Evolutionary conservation across 1,140 invertebrate genomes (phyloP).

Genomic region (Lasaia peninsularis): DNA sequence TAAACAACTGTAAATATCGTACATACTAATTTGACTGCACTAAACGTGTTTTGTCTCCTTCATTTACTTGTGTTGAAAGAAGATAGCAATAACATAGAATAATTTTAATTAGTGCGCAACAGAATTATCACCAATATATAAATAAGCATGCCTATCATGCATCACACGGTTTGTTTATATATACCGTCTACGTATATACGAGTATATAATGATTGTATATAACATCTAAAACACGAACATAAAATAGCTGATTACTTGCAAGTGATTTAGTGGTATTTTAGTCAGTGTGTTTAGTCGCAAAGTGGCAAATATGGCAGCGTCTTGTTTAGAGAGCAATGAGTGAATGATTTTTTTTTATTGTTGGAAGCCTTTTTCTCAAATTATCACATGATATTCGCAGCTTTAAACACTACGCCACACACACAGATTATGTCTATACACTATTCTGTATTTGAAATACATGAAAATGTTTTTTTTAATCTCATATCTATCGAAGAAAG

Average conservation of each 20-base stretch:
- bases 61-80: too few species aligned
- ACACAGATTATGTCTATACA: neutral
- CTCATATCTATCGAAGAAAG: too few species aligned
- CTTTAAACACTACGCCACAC: slow-evolving; percentile 7
- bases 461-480: too few species aligned
- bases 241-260: slow-evolving; percentile 41
- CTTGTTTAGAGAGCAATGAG: neutral
- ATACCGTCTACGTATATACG: slow-evolving; percentile 41
- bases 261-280: slow-evolving; percentile 60
- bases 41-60: too few species aligned
- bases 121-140: too few species aligned
- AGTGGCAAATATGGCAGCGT: slow-evolving; percentile 14
- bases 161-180: slow-evolving; percentile 39
- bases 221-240: slow-evolving; percentile 45
- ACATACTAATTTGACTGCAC: too few species aligned
- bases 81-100: too few species aligned
- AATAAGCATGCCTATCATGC: slow-evolving; percentile 68
- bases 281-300: slow-evolving; percentile 18
- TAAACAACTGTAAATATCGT: too few species aligned
- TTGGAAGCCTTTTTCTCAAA: neutral
- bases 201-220: slow-evolving; percentile 37
- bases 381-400: neutral
- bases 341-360: neutral
- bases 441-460: neutral
- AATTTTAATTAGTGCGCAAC: too few species aligned